Evolutionary conservation across 2,888 invertebrate species (phyloP).

Genomic region (Kryphioiulus occultus): DNA sequence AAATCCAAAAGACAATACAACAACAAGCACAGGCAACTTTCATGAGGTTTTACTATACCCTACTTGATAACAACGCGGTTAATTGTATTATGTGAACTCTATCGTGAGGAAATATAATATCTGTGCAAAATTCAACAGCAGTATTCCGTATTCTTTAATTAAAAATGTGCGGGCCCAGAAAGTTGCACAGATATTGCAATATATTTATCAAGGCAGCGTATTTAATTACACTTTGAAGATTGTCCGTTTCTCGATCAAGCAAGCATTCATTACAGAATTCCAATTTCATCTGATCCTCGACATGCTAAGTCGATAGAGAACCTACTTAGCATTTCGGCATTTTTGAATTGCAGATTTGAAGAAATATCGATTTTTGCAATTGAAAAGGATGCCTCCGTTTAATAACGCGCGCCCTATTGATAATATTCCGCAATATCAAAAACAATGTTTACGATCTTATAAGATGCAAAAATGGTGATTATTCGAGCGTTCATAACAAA

Average conservation of each 20-base stretch:
- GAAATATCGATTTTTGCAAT: background rate
- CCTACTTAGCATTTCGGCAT: background rate
- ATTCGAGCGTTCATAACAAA: background rate
- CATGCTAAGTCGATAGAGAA: background rate
- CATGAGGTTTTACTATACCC: background rate
- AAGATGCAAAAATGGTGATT: background rate
- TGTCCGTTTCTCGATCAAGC: background rate
- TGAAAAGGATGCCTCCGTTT: background rate
- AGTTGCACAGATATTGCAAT: background rate
- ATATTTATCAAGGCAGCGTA: background rate
- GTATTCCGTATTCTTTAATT: background rate
- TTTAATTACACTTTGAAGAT: background rate
- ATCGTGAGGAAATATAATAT: background rate
- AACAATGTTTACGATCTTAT: background rate
- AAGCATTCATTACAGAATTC: background rate
- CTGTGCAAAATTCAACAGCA: background rate
- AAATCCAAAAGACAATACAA: background rate
- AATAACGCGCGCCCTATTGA: background rate
- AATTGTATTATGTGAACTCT: too few species aligned
- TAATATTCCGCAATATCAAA: background rate
- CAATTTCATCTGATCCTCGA: conserved; percentile 7
- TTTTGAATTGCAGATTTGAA: background rate
- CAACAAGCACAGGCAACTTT: background rate
- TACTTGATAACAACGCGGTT: background rate
- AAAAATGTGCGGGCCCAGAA: background rate